Percentiles rank a stretch among this genome's conserved stretches.
Conservation (phyloP, 1,140 invertebrate genomes). For the Platyscapa corneri region DNA sequence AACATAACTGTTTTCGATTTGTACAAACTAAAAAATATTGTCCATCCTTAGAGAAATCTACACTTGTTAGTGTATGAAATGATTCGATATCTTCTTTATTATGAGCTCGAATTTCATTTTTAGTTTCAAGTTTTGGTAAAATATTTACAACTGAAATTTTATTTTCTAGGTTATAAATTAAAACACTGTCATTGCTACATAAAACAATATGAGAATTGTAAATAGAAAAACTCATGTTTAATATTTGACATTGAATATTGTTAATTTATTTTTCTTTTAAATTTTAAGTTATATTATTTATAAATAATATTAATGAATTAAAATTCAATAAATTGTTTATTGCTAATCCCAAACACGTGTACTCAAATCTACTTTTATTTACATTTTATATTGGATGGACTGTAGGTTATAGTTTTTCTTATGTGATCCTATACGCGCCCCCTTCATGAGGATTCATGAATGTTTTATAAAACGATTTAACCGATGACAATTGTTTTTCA, state of each 20-base stretch:
- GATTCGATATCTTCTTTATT: constrained; percentile 66
- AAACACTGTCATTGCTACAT: constrained; percentile 64
- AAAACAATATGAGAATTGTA: constrained; percentile 60
- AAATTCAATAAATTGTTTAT: neutral
- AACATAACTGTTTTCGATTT: constrained; percentile 70
- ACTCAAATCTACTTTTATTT: neutral
- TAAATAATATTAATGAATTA: neutral
- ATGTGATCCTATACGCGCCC: neutral
- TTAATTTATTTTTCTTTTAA: neutral
- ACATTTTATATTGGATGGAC: no score
- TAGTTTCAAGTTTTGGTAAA: constrained; percentile 59
- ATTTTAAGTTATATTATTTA: neutral
- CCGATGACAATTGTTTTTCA: neutral
- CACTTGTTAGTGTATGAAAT: constrained; percentile 63
- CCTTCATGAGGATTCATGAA: neutral
- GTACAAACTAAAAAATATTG: constrained; percentile 66
- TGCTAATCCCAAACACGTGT: neutral
- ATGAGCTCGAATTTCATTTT: constrained; percentile 58
- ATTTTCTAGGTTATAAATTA: constrained; percentile 60
- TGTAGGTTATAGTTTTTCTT: no score
- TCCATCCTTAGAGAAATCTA: constrained; percentile 66
- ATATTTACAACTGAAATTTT: constrained; percentile 52
- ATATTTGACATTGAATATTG: neutral
- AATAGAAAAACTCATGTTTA: constrained; percentile 68
- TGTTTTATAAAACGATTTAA: neutral